Evolutionary conservation across 1,140 invertebrate species (phyloP), one percentile per base, ranked within the genome.

Genomic region (Caenorhabditis remanei): DNA sequence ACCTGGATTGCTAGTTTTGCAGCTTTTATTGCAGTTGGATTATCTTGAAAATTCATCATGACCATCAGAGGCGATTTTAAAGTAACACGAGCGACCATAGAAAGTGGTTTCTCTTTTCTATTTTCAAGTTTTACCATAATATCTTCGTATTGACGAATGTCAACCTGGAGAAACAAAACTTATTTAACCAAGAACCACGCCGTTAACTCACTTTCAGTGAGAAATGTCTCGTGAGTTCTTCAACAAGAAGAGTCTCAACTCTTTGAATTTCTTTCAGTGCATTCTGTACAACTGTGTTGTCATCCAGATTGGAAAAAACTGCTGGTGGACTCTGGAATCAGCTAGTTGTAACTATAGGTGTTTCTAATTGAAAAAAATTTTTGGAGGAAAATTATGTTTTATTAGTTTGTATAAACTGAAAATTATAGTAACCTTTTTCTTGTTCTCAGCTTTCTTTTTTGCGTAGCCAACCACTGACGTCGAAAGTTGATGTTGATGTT

Each of bases 21-120:
- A 19, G 56, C 83, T 83, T 90, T 90, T 46, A 91, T 91, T 1
- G 88, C 90, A 40, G 71, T 71, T 21, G 91, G 91, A 63, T 92
- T 92, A 50, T 91, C 88, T 14, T 85, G 56, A 48, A 92, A 91
- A 58, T 92, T 91, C 48, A 91, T 88, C 90, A 91, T 90, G 9
- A 91, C 85, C 84, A 91, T 87, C 32, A 90, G 83, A 4, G 90
- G 84, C 55, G 46, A 90, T 83, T 91, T 91, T 21, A 92, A 32
- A 9, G 88, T 83, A 11, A 91, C 86, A 41, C 90, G 61, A 16
- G 84, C 91, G 14, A 91, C 63, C 32, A 88, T 53, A 19, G 91
- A 91, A 48, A 79, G 88, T 19, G 55, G 50, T 43, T 48, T 71
- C 65, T 90, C 90, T 40, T 90, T 83, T 53, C 91, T 90, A 55